Evolutionary conservation across 2,888 invertebrate species (phyloP).

Genomic region (Pyrochroa serraticornis): DNA sequence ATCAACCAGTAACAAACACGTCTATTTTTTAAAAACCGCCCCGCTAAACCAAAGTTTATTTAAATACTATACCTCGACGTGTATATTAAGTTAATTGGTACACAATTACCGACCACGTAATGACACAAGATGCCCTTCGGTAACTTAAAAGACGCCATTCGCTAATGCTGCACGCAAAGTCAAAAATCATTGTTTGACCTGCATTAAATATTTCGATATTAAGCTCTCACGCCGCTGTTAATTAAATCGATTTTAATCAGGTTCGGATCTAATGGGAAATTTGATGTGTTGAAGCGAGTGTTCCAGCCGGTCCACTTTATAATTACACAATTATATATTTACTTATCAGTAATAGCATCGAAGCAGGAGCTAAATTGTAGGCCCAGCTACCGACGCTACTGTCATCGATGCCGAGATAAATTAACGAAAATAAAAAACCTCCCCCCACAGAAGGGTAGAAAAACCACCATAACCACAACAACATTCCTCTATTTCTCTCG

Average conservation of each 20-base stretch:
- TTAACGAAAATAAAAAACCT: neutral
- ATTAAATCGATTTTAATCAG: constrained; percentile 21
- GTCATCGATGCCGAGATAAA: constrained; percentile 22
- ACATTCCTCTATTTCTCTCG: no score
- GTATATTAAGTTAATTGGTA: constrained; percentile 13
- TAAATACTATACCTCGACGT: constrained; percentile 1
- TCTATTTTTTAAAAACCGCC: no score
- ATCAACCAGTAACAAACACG: no score
- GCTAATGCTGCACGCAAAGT: neutral
- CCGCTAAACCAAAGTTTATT: neutral
- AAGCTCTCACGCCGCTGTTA: constrained; percentile 1
- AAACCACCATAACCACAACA: no score
- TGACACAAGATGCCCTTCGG: neutral
- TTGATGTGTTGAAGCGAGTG: neutral
- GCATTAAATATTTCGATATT: neutral
- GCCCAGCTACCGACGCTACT: constrained; percentile 19
- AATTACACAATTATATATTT: constrained; percentile 33
- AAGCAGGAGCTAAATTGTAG: constrained; percentile 22
- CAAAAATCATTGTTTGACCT: neutral
- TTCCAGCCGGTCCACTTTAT: constrained; percentile 16
- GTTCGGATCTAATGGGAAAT: constrained; percentile 22
- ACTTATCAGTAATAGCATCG: constrained; percentile 31
- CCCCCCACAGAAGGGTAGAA: no score
- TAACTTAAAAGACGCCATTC: neutral
- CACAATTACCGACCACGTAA: constrained; percentile 2